Evolutionary conservation across 2,888 invertebrate genomes (phyloP).

Genomic region (Nephrotoma flavescens): DNA sequence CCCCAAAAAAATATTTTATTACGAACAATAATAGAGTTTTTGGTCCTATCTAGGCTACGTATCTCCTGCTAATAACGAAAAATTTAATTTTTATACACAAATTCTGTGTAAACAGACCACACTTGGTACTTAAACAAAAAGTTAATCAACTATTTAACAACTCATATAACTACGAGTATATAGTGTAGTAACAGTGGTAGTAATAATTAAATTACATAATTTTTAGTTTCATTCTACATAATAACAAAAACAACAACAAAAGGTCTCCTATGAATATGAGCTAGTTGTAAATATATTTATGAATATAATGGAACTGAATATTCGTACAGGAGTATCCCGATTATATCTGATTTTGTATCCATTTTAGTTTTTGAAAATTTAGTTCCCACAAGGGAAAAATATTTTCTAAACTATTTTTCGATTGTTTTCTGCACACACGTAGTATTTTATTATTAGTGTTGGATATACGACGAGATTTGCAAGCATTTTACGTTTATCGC

Average conservation of each 20-base stretch:
- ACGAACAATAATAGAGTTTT: not conserved
- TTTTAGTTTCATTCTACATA: not conserved
- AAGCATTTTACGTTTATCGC: not conserved
- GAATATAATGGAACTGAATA: not conserved
- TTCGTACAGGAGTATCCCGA: not conserved
- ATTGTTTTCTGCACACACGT: not conserved
- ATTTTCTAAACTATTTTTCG: not conserved
- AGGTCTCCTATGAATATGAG: not conserved
- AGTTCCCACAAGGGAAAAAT: not conserved
- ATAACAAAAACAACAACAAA: not conserved
- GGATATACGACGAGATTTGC: not conserved
- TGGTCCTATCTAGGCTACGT: not conserved
- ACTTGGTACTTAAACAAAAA: not conserved
- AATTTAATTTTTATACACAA: not conserved
- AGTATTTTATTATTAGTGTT: not conserved
- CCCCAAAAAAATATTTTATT: not conserved
- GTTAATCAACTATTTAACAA: not conserved
- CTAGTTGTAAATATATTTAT: too few relatives aligned
- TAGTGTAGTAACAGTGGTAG: not conserved
- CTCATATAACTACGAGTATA: not conserved
- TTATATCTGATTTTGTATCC: not conserved
- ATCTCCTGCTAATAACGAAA: not conserved
- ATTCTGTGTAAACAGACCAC: not conserved
- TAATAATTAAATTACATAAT: not conserved
- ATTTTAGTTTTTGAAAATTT: not conserved